Conservation (phyloP, 2,888 invertebrate genomes). For the Protonemura montana region DNA sequence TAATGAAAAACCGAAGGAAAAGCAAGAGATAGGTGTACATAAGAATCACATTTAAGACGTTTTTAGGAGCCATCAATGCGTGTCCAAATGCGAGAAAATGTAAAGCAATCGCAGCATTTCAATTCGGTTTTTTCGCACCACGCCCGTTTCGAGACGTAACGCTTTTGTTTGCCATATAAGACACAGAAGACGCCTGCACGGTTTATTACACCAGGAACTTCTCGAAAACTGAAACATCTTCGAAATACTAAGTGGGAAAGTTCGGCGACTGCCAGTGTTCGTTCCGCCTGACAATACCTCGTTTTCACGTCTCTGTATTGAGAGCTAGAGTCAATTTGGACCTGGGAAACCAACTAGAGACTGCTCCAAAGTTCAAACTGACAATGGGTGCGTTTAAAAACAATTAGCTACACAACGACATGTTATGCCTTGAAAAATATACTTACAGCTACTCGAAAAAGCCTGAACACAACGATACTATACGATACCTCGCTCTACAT, state of each 20-base stretch:
- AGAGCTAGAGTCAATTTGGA: neutral
- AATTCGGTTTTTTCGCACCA: neutral
- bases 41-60: neutral
- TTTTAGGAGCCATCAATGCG: neutral
- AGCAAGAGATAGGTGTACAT: neutral
- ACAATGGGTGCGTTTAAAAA: neutral
- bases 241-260: neutral
- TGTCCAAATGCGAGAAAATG: neutral
- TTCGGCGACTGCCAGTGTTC: neutral
- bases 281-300: neutral
- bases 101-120: neutral
- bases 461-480: too few species aligned
- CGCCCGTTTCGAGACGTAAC: neutral
- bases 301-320: neutral
- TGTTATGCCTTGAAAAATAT: neutral
- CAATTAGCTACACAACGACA: neutral
- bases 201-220: neutral
- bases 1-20: neutral
- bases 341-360: neutral
- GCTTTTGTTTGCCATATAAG: conserved; percentile 12
- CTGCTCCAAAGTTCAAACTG: neutral
- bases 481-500: neutral
- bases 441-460: neutral
- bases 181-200: neutral
- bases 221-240: neutral